Percentiles rank a stretch among this genome's conserved stretches.
These are phyloP conservation scores for Prunella strophiata DNA, from an alignment of 2,797 vertebrate genomes.

Conservation along the genomic window DNA sequence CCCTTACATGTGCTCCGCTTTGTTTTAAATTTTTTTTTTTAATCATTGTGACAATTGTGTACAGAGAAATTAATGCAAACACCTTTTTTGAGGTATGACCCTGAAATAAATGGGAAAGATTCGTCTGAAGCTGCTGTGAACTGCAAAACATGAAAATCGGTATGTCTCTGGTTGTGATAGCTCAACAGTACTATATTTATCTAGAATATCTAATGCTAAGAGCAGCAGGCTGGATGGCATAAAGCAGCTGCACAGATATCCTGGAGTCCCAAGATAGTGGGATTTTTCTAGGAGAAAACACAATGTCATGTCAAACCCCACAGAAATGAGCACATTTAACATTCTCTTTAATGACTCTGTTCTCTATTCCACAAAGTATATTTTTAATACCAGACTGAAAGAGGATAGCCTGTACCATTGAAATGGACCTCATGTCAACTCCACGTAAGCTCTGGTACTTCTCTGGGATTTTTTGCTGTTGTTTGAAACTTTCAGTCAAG, in stretches of 20 bases:
- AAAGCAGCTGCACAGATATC: not conserved
- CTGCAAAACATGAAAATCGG: not conserved
- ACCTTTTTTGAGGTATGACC: not conserved
- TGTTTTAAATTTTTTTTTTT: not conserved
- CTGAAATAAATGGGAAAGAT: not conserved
- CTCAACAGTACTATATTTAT: not conserved
- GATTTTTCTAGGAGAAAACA: not conserved
- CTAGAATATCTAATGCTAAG: not conserved
- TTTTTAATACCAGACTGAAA: not conserved
- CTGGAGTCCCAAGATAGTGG: not conserved
- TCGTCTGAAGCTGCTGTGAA: not conserved
- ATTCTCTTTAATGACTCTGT: not conserved
- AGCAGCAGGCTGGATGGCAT: not conserved
- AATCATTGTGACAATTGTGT: not conserved
- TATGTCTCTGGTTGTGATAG: not conserved
- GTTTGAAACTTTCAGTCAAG: conserved; percentile 31
- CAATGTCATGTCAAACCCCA: not conserved
- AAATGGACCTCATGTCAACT: not conserved
- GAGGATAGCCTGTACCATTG: not conserved
- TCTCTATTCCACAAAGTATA: not conserved
- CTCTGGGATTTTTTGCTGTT: not conserved
- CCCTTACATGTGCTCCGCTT: not conserved
- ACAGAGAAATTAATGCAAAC: not conserved
- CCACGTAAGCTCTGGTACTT: not conserved
- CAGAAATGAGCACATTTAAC: not conserved